Percentiles rank a stretch among this genome's conserved stretches.
Conservation (phyloP, 2,888 invertebrate species). For the Chydorus sphaericus region DNA sequence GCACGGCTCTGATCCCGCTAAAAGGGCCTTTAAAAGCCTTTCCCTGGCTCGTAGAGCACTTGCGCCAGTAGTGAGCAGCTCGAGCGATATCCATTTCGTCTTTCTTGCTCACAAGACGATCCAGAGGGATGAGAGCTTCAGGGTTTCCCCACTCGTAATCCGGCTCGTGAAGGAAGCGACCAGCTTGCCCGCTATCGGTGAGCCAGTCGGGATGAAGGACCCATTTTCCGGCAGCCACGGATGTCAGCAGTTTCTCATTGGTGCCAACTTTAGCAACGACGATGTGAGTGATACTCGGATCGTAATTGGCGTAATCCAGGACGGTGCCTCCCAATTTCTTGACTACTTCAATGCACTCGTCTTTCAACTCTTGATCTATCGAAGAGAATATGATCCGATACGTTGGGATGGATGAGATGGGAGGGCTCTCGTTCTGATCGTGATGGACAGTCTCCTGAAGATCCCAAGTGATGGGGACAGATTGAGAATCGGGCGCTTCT, state of each 20-base stretch:
- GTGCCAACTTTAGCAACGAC: constrained; percentile 51
- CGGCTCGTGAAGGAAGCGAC: constrained; percentile 57
- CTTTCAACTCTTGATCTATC: constrained; percentile 26
- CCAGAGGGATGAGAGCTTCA: constrained; percentile 16
- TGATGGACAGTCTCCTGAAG: constrained; percentile 2
- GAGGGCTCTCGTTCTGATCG: background rate
- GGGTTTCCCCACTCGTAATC: constrained; percentile 75
- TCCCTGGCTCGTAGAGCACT: constrained; percentile 27
- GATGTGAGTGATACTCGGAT: constrained; percentile 55
- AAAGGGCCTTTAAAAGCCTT: constrained; percentile 31
- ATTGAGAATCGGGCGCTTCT: constrained; percentile 17
- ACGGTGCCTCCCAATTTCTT: constrained; percentile 47
- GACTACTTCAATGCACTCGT: constrained; percentile 39
- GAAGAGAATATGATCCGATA: constrained; percentile 26
- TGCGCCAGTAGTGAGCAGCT: constrained; percentile 44
- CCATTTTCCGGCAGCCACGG: constrained; percentile 80
- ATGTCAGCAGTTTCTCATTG: constrained; percentile 75
- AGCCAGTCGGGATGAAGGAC: constrained; percentile 67
- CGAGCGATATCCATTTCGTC: constrained; percentile 23
- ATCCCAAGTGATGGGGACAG: constrained; percentile 2
- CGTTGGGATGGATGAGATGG: too few relatives aligned
- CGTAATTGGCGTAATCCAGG: constrained; percentile 39
- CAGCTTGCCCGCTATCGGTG: constrained; percentile 43
- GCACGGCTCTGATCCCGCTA: constrained; percentile 35
- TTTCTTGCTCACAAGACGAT: background rate